phyloP scores from a whole-genome alignment of 2,888 invertebrate genomes.

The Pammene fasciana region DNA sequence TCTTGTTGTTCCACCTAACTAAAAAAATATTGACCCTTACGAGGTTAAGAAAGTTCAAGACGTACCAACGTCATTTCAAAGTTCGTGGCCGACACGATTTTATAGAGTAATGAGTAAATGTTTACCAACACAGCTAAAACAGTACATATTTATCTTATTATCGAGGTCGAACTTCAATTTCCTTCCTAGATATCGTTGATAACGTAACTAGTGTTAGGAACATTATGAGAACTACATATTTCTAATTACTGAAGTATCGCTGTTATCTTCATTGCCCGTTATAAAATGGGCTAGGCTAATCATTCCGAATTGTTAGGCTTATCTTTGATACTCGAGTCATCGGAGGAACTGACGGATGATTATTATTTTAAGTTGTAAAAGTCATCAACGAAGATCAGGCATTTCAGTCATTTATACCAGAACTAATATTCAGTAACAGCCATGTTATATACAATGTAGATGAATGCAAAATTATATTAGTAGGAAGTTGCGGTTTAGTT shows the following conservation, averaged over 20 bases:
- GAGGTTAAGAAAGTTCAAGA: slow-evolving; percentile 17
- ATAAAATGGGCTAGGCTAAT: slow-evolving; percentile 26
- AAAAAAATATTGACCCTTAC: slow-evolving; percentile 4
- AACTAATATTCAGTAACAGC: no score
- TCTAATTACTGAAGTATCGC: slow-evolving; percentile 41
- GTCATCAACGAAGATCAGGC: not conserved
- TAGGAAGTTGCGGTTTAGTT: slow-evolving; percentile 8
- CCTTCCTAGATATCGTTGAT: slow-evolving; percentile 60
- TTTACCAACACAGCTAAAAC: slow-evolving; percentile 41
- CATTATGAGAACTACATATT: slow-evolving; percentile 38
- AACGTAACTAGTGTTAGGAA: slow-evolving; percentile 42
- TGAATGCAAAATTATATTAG: not conserved
- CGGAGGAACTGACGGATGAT: not conserved
- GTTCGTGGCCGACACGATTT: slow-evolving; percentile 19
- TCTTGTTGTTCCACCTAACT: not conserved
- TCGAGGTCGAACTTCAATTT: slow-evolving; percentile 60
- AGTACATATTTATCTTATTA: slow-evolving; percentile 55
- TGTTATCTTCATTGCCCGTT: slow-evolving; percentile 24
- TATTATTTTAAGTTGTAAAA: not conserved
- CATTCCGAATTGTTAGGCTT: not conserved
- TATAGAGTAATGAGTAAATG: slow-evolving; percentile 20
- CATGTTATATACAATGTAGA: not conserved
- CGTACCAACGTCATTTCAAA: slow-evolving; percentile 4
- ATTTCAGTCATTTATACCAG: no score
- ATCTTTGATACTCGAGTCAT: not conserved